Base-by-base conservation (phyloP, 2,113 vertebrate genomes). In the Spilogale gracilis region DNA sequence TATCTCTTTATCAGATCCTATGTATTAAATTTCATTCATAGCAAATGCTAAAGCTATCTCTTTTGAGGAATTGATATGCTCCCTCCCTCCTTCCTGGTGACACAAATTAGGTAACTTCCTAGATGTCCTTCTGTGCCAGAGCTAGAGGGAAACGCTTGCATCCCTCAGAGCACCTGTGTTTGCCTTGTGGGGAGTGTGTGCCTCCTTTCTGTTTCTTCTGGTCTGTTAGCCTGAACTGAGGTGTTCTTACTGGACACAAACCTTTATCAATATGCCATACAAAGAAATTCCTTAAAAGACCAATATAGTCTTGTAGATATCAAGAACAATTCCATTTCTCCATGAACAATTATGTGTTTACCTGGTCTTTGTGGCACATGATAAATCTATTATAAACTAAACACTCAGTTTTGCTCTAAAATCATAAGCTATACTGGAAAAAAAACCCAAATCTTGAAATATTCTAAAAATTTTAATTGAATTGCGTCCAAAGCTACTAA, bases 301-400 rank as follows among this genome's bases (percentile, higher is more conserved):
- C 65, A 79, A 54, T 25, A 84, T 84, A 61, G 50, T 71, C 81
- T 90, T 52, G 21, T 10, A 2, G 17, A 61, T 50, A 92, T 0
- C 38, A 43, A 89, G 58, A 91, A 92, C 58, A 96, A 96, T 92
- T 96, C 91, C 38, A 27, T 79, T 90, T 94, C 91, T 96, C 61
- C 76, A 63, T 0, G 0, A 84, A 67, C n/a, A 2, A 32, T 60
- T 73, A 23, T 8, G 11, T 43, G 16, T 63, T 48, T 97, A 91
- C 87, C 79, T 63, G 12, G 17, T 95, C 91, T 96, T 96, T 91
- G 89, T 43, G 76, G 96, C 88, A 93, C 91, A 95, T 93, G 91
- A 88, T 96, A 94, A 92, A 97, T 94, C 81, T 2, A 4, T 95
- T 96, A 92, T 69, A 97, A 97, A 94, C 71, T 18, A 86, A 95